These are phyloP conservation scores for Drosophila willistoni DNA, from an alignment of 1,140 invertebrate species.

Conservation along the genomic window DNA sequence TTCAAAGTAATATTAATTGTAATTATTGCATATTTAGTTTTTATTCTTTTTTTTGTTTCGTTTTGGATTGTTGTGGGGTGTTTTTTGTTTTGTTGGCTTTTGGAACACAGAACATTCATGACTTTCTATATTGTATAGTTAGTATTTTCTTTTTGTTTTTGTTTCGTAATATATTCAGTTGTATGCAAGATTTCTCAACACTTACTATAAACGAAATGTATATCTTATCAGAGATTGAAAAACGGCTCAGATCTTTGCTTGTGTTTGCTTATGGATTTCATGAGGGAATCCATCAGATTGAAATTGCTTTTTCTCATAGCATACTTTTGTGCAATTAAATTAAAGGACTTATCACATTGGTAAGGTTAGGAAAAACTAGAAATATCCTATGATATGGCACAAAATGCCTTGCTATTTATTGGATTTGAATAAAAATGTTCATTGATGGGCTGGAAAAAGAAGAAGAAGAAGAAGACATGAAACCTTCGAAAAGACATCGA, in stretches of 20 bases:
- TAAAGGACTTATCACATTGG: too few species aligned
- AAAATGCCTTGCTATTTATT: too few species aligned
- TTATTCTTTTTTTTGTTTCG: conserved; percentile 23
- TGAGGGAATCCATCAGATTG: too few species aligned
- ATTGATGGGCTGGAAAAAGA: too few species aligned
- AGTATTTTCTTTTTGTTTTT: neutral
- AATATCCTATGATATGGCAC: too few species aligned
- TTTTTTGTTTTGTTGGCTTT: conserved; percentile 18
- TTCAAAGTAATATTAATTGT: conserved; percentile 58
- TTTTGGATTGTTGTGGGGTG: conserved; percentile 37
- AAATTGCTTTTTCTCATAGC: too few species aligned
- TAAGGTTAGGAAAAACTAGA: too few species aligned
- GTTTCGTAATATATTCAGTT: conserved; percentile 21
- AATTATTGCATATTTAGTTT: conserved; percentile 60
- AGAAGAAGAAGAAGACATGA: neutral
- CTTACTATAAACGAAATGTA: conserved; percentile 16
- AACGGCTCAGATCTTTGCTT: neutral
- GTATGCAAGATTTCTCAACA: conserved; percentile 8
- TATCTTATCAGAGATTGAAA: neutral
- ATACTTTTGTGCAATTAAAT: too few species aligned
- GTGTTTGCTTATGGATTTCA: neutral
- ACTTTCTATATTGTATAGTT: conserved; percentile 39
- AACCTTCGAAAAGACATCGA: neutral
- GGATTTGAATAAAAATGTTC: too few species aligned
- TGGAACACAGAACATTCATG: conserved; percentile 58